Evolutionary conservation across 2,113 vertebrate genomes (phyloP).

Genomic region (Dicentrarchus labrax): DNA sequence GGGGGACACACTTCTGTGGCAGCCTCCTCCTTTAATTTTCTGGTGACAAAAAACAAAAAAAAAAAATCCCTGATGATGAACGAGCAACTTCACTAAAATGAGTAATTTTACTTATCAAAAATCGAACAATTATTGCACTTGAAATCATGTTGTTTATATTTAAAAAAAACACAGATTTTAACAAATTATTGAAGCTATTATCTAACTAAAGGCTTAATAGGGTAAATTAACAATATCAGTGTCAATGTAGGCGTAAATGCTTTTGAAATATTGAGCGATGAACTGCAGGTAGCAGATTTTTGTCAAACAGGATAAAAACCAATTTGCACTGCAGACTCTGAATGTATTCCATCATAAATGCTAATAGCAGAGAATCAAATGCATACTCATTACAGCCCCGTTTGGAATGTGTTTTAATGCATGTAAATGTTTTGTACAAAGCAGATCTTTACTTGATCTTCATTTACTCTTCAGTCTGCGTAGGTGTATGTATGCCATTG

Average conservation of each 20-base stretch:
- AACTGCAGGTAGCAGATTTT: slow-evolving; percentile 54
- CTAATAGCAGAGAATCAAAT: slow-evolving; percentile 38
- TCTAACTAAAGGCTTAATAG: slow-evolving; percentile 29
- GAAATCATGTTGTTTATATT: neutral
- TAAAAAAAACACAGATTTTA: slow-evolving; percentile 2
- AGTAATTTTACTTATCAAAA: neutral
- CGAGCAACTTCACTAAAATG: slow-evolving; percentile 2
- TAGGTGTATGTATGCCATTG: slow-evolving; percentile 16
- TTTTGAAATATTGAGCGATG: slow-evolving; percentile 37
- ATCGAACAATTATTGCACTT: neutral
- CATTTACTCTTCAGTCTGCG: slow-evolving; percentile 30
- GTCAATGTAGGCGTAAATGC: slow-evolving; percentile 15
- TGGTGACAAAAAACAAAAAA: slow-evolving; percentile 61
- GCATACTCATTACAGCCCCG: neutral
- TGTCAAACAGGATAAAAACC: slow-evolving; percentile 47
- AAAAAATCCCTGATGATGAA: neutral
- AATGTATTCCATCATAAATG: slow-evolving; percentile 40
- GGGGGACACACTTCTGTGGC: slow-evolving; percentile 64
- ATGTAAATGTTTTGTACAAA: slow-evolving; percentile 29
- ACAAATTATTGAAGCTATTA: slow-evolving; percentile 3
- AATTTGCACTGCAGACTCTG: slow-evolving; percentile 38
- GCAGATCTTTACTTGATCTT: slow-evolving; percentile 53
- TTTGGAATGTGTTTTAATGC: slow-evolving; percentile 31
- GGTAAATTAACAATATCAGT: slow-evolving; percentile 36
- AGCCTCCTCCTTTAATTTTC: slow-evolving; percentile 78